These are phyloP conservation scores for Cotesia congregata DNA, from an alignment of 2,888 invertebrate species.

Conservation along the genomic window DNA sequence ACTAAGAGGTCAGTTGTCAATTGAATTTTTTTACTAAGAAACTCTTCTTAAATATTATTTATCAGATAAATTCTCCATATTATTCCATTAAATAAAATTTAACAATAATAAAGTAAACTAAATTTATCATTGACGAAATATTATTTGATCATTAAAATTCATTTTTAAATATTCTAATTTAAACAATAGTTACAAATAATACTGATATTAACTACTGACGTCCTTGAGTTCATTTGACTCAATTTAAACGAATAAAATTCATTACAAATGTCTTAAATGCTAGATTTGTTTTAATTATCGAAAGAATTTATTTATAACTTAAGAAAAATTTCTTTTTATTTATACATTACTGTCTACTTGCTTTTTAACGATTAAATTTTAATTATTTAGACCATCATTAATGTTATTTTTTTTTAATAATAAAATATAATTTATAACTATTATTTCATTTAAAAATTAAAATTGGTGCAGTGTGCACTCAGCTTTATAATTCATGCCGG, in stretches of 20 bases:
- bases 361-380: no score
- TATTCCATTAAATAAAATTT: neutral
- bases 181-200: neutral
- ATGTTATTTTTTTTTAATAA: neutral
- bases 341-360: no score
- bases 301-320: neutral
- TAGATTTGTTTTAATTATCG: neutral
- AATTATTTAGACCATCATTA: no score
- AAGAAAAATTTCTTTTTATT: no score
- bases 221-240: conserved; percentile 33
- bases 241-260: conserved; percentile 30
- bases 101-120: neutral
- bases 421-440: neutral
- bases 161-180: neutral
- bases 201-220: conserved; percentile 1
- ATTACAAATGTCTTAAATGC: neutral
- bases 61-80: neutral
- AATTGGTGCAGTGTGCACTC: conserved; percentile 20
- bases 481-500: conserved; percentile 43
- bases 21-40: conserved; percentile 6
- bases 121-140: no score
- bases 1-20: conserved; percentile 56
- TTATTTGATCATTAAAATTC: no score
- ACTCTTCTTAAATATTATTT: neutral
- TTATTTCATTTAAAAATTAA: conserved; percentile 32